These are phyloP conservation scores for Eilema sororculum DNA, from an alignment of 2,888 invertebrate genomes.

Conservation along the genomic window DNA sequence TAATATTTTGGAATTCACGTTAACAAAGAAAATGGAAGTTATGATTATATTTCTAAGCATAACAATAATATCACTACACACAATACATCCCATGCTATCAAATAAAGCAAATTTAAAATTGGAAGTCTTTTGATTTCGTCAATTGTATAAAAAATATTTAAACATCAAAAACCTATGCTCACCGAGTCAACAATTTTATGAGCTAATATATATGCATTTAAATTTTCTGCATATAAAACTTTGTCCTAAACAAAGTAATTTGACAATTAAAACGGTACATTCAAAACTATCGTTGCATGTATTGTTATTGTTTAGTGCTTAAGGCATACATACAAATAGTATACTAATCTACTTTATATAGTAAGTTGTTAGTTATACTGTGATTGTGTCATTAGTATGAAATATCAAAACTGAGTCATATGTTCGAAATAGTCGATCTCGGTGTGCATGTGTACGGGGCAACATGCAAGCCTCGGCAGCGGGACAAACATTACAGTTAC, in stretches of 20 bases:
- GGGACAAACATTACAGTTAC: slow-evolving; percentile 35
- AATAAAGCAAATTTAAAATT: slow-evolving; percentile 43
- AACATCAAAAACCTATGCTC: slow-evolving; percentile 31
- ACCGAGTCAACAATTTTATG: slow-evolving; percentile 54
- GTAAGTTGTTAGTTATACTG: background rate
- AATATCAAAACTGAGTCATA: background rate
- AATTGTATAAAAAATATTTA: background rate
- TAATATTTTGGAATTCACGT: slow-evolving; percentile 20
- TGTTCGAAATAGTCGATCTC: slow-evolving; percentile 49
- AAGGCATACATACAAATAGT: background rate
- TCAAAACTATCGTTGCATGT: background rate
- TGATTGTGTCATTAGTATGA: slow-evolving; percentile 2
- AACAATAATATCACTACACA: slow-evolving; percentile 48
- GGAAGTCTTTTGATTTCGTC: background rate
- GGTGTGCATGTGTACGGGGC: slow-evolving; percentile 45
- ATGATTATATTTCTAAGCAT: slow-evolving; percentile 26
- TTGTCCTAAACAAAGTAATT: background rate
- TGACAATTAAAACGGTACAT: background rate
- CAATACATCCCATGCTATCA: slow-evolving; percentile 56
- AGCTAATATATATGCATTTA: background rate
- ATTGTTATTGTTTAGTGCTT: background rate
- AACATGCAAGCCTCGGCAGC: slow-evolving; percentile 60
- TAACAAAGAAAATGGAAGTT: slow-evolving; percentile 28
- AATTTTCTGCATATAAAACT: background rate
- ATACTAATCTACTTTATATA: slow-evolving; percentile 8